A percentile compares a stretch with the other conserved stretches of the same genome.
Conservation (phyloP, 2,797 vertebrate species). For the Amphiprion clarkii region DNA sequence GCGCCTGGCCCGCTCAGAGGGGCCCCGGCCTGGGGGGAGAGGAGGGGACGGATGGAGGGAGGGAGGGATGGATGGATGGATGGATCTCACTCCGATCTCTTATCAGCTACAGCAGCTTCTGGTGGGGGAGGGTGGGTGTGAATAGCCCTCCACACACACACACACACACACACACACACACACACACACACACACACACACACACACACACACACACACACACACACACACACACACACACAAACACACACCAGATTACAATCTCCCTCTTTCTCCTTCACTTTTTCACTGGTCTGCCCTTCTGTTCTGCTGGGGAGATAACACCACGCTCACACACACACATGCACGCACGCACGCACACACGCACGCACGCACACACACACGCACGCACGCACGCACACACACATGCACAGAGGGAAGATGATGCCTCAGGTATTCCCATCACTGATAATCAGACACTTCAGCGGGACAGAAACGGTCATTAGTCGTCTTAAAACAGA, state of each 20-base stretch:
- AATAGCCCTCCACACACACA: slow-evolving; percentile 39
- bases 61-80: slow-evolving; percentile 52
- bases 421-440: slow-evolving; percentile 66
- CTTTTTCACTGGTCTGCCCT: slow-evolving; percentile 2
- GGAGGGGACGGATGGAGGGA: slow-evolving; percentile 8
- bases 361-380: too few relatives aligned
- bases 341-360: not conserved
- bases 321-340: slow-evolving; percentile 13
- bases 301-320: slow-evolving; percentile 59
- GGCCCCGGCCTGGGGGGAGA: slow-evolving; percentile 37
- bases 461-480: slow-evolving; percentile 42
- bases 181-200: not conserved
- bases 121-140: slow-evolving; percentile 56
- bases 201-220: slow-evolving; percentile 1
- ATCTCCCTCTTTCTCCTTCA: slow-evolving; percentile 26
- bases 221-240: not conserved
- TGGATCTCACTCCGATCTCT: slow-evolving; percentile 75
- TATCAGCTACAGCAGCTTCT: slow-evolving; percentile 83
- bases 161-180: not conserved
- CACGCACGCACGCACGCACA: too few relatives aligned
- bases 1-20: slow-evolving; percentile 58
- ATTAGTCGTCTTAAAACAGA: slow-evolving; percentile 55
- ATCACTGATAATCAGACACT: slow-evolving; percentile 49
- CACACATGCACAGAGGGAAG: slow-evolving; percentile 67
- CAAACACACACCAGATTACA: slow-evolving; percentile 16